Evolutionary conservation across 2,797 vertebrate genomes (phyloP).

Genomic region (Luscinia luscinia): DNA sequence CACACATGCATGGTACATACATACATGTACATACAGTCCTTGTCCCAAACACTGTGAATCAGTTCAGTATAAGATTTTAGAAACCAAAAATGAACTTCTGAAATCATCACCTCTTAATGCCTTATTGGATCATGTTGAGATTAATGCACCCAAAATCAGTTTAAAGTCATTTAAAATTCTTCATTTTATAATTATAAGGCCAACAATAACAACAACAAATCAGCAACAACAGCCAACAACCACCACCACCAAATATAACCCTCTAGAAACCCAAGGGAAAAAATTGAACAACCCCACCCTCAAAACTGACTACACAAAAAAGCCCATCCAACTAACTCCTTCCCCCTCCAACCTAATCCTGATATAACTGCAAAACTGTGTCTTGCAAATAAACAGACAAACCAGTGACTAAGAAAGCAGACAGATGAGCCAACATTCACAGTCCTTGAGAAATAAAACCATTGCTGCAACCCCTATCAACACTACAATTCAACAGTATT

Average conservation of each 20-base stretch:
- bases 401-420: background rate
- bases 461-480: background rate
- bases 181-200: background rate
- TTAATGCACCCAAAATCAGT: background rate
- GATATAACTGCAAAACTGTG: background rate
- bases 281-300: accelerated
- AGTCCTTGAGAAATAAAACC: background rate
- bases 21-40: background rate
- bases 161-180: background rate
- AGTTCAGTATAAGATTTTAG: background rate
- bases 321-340: accelerated
- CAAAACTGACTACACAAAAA: background rate
- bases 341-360: background rate
- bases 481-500: background rate
- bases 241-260: background rate
- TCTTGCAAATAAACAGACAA: background rate
- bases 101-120: background rate
- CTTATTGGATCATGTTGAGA: background rate
- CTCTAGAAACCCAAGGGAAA: background rate
- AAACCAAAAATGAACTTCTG: background rate
- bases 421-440: accelerated
- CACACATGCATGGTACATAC: background rate
- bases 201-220: background rate
- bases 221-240: background rate
- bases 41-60: accelerated